Base-by-base conservation (phyloP, 1,140 invertebrate species). In the honey bee (Apis mellifera) region DNA sequence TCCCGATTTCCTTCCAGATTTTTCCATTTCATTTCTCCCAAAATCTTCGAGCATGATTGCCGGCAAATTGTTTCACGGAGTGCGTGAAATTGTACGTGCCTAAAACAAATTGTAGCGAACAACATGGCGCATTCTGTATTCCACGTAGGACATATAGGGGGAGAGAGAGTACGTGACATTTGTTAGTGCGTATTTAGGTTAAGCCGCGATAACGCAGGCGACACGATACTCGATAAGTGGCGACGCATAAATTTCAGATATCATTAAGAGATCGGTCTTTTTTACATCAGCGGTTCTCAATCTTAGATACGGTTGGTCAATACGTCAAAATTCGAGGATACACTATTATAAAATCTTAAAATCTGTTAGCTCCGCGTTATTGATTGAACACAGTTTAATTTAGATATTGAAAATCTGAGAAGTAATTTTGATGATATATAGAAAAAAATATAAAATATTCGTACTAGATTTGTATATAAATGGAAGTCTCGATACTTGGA, bases 191-290 rank as follows among this genome's bases (percentile, higher is more conserved):
- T 85, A 85, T 87, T 83, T 79, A 26, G 80, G 80, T 85, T 85
- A 79, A 85, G 65, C 84, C 66, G 23, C 32, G 75, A 82, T 73
- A 83, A 78, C 75, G 65, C 54, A 62, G 54, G 32, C 66, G 77
- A 77, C 84, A 55, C 68, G 74, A 69, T 50, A 70, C 48, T 68
- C 68, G n/a, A 82, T 82, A 85, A 86, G 70, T 82, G 78, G 64
- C 9, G 64, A 76, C 66, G 80, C 84, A 85, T 87, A 87, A 87
- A 87, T 87, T 83, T 78, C 76, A 76, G 76, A 68, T 85, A 73
- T 78, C 77, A 71, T 83, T 86, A 83, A 71, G 60, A 26, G 84
- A 52, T 78, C 70, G 69, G 59, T 77, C 65, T 57, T 62, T 48
- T 79, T 79, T 60, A 64, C n/a, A 48, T 15, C 11, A 5, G 15